Percentiles rank a stretch among this genome's conserved stretches.
phyloP scores from a whole-genome alignment of 2,113 vertebrate genomes.

The Rhinichthys klamathensis region DNA sequence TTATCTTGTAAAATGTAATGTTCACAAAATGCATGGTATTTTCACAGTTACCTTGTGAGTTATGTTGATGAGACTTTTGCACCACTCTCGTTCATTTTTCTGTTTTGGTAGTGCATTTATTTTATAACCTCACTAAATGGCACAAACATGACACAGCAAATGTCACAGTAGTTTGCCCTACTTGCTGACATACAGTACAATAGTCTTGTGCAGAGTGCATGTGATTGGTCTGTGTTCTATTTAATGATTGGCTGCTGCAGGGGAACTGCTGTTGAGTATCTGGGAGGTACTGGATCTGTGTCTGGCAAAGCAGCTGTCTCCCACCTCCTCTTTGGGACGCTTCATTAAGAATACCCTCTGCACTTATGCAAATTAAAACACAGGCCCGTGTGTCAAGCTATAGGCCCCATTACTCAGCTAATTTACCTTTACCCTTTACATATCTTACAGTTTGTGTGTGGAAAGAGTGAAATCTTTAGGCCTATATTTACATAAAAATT shows the following conservation, averaged over 20 bases:
- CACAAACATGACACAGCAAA: slow-evolving; percentile 59
- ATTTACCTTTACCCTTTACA: slow-evolving; percentile 13
- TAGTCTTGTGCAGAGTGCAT: slow-evolving; percentile 33
- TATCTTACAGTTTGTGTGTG: neutral
- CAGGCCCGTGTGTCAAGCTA: slow-evolving; percentile 4
- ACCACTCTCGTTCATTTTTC: slow-evolving; percentile 10
- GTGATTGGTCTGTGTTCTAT: slow-evolving; percentile 48
- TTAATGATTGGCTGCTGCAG: slow-evolving; percentile 48
- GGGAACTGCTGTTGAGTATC: slow-evolving; percentile 48
- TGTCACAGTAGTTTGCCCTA: slow-evolving; percentile 55
- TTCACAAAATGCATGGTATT: neutral
- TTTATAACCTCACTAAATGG: neutral
- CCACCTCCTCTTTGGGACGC: slow-evolving; percentile 28
- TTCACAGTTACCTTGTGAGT: neutral
- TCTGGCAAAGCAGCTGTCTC: slow-evolving; percentile 53
- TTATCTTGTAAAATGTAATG: neutral
- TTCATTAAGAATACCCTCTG: slow-evolving; percentile 25
- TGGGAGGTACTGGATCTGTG: slow-evolving; percentile 39
- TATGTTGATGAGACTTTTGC: neutral
- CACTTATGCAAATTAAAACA: slow-evolving; percentile 2
- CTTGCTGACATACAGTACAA: slow-evolving; percentile 48
- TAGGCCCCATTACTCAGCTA: slow-evolving; percentile 26
- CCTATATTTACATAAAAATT: neutral
- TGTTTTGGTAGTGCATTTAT: slow-evolving; percentile 21
- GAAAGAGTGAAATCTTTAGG: neutral